A percentile compares a stretch with the other conserved stretches of the same genome.
Conservation (phyloP, 2,797 vertebrate species). For the Chanos chanos region DNA sequence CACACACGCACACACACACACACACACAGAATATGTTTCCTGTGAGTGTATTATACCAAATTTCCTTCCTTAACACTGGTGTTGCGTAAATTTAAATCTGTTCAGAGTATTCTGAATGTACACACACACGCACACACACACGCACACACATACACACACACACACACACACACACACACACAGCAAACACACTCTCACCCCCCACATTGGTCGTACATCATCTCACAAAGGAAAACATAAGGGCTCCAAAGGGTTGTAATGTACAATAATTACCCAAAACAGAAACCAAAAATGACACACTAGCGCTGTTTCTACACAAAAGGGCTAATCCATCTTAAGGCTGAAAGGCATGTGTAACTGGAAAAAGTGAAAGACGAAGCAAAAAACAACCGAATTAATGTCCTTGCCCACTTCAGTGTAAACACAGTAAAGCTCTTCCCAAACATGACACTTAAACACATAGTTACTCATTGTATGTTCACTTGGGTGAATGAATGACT, state of each 20-base stretch:
- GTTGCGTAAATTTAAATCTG: no score
- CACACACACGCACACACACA: not conserved
- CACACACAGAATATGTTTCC: constrained; percentile 32
- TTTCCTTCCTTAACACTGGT: constrained; percentile 31
- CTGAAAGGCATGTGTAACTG: constrained; percentile 14
- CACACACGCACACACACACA: not conserved
- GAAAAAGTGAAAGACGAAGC: constrained; percentile 41
- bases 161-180: constrained; percentile 20
- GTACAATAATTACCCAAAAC: constrained; percentile 31
- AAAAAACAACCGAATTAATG: constrained; percentile 1
- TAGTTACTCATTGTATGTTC: constrained; percentile 16
- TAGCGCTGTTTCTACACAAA: constrained; percentile 39
- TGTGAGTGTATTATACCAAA: constrained; percentile 38
- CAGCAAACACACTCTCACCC: constrained; percentile 10
- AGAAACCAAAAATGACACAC: constrained; percentile 26
- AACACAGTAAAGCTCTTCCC: constrained; percentile 22
- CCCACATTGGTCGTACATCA: no score
- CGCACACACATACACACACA: not conserved
- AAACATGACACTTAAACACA: constrained; percentile 24
- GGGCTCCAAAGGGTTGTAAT: constrained; percentile 17
- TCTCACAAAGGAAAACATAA: no score
- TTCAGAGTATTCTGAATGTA: no score
- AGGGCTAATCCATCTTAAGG: constrained; percentile 28
- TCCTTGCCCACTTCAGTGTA: constrained; percentile 24
- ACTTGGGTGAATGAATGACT: constrained; percentile 9